phyloP scores from a whole-genome alignment of 2,113 vertebrate genomes.

The Aphyosemion australe region DNA sequence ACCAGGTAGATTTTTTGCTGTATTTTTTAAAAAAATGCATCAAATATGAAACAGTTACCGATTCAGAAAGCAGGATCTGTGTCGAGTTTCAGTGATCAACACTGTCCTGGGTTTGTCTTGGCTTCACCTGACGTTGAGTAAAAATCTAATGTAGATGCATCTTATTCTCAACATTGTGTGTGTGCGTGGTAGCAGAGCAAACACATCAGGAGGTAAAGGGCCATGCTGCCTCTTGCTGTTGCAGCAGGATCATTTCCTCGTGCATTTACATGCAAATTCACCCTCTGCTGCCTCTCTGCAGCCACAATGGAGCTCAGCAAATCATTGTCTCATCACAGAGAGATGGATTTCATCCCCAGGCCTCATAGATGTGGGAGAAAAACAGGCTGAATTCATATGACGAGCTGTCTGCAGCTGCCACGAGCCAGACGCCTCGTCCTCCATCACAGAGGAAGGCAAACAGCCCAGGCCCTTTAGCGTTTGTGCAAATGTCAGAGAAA shows the following conservation, averaged over 20 bases:
- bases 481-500: slow-evolving; percentile 70
- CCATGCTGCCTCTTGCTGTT: slow-evolving; percentile 20
- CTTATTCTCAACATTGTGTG: slow-evolving; percentile 1
- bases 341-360: slow-evolving; percentile 67
- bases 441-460: slow-evolving; percentile 63
- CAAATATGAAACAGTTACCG: too few relatives aligned
- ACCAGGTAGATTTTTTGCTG: too few relatives aligned
- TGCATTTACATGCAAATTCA: slow-evolving; percentile 78
- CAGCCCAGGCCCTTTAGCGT: slow-evolving; percentile 62
- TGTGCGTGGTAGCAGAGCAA: slow-evolving; percentile 29
- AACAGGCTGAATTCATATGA: slow-evolving; percentile 52
- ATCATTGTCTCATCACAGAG: slow-evolving; percentile 74
- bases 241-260: slow-evolving; percentile 62
- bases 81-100: background rate
- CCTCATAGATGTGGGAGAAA: slow-evolving; percentile 27
- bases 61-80: background rate
- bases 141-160: slow-evolving; percentile 61
- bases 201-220: slow-evolving; percentile 47
- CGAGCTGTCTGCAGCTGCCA: slow-evolving; percentile 40
- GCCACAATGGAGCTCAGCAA: slow-evolving; percentile 70
- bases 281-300: slow-evolving; percentile 56
- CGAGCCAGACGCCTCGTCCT: slow-evolving; percentile 47
- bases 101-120: background rate
- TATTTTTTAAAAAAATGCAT: too few relatives aligned
- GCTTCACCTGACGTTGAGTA: slow-evolving; percentile 26